Percentiles rank a stretch among this genome's conserved stretches.
Evolutionary conservation across 2,797 vertebrate species (phyloP).

Genomic region (Sebastes taczanowskii): DNA sequence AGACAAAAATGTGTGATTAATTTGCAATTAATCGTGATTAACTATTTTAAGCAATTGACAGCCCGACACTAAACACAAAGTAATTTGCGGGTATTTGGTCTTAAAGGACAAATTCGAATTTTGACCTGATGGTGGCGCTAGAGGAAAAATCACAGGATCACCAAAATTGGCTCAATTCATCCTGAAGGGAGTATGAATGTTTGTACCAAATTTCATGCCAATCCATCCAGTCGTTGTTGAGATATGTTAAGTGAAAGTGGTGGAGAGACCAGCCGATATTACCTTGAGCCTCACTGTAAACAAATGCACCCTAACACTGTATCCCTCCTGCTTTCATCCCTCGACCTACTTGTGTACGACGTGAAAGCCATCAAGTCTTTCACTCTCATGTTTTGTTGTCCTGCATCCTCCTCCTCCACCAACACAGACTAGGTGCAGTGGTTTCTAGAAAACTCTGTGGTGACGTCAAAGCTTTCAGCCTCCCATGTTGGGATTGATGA

Average conservation of each 20-base stretch:
- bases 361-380: neutral
- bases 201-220: neutral
- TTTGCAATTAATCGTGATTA: too few relatives aligned
- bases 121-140: neutral
- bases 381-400: neutral
- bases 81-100: neutral
- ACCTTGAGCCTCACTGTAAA: neutral
- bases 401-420: neutral
- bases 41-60: too few relatives aligned
- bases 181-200: neutral
- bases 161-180: neutral
- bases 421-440: neutral
- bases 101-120: neutral
- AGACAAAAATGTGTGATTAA: too few relatives aligned
- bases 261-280: neutral
- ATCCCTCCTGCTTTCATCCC: neutral
- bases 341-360: neutral
- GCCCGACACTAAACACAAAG: neutral
- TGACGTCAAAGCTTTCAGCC: conserved; percentile 33
- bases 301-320: neutral
- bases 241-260: neutral
- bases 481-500: conserved; percentile 20
- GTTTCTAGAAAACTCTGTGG: neutral
- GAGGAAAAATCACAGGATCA: neutral
- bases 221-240: neutral